Evolutionary conservation across 2,888 invertebrate species (phyloP).

Genomic region (Sarcophaga rosellei): DNA sequence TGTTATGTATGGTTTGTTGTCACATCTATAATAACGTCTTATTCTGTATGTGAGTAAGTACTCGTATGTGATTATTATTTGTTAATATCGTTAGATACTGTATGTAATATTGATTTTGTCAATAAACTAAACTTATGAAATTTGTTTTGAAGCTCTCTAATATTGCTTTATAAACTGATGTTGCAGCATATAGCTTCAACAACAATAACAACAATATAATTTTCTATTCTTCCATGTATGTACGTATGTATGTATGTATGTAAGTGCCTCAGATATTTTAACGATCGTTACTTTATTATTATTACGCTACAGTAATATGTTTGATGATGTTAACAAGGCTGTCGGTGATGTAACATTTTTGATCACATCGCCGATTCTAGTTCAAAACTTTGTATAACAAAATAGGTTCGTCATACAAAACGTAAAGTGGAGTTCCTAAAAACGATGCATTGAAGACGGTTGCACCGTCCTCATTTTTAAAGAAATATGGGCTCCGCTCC

Average conservation of each 20-base stretch:
- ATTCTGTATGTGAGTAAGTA: not conserved
- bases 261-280: constrained; percentile 35
- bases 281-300: constrained; percentile 42
- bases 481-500: too few species aligned
- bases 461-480: too few species aligned
- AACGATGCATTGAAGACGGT: too few species aligned
- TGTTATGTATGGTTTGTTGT: too few species aligned
- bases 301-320: too few species aligned
- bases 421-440: too few species aligned
- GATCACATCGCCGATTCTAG: too few species aligned
- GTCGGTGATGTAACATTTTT: too few species aligned
- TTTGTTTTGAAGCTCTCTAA: constrained; percentile 39
- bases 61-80: not conserved
- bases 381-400: too few species aligned
- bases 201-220: not conserved
- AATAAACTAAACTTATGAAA: constrained; percentile 56
- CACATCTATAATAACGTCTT: not conserved
- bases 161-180: constrained; percentile 40
- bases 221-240: not conserved
- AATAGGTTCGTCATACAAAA: too few species aligned
- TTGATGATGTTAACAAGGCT: too few species aligned
- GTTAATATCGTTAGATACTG: not conserved
- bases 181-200: constrained; percentile 33
- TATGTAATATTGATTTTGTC: constrained; percentile 51
- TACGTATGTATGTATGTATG: constrained; percentile 5